phyloP scores from a whole-genome alignment of 37 sponge, comb jelly and placozoan species.

The Axinella damicornis region DNA sequence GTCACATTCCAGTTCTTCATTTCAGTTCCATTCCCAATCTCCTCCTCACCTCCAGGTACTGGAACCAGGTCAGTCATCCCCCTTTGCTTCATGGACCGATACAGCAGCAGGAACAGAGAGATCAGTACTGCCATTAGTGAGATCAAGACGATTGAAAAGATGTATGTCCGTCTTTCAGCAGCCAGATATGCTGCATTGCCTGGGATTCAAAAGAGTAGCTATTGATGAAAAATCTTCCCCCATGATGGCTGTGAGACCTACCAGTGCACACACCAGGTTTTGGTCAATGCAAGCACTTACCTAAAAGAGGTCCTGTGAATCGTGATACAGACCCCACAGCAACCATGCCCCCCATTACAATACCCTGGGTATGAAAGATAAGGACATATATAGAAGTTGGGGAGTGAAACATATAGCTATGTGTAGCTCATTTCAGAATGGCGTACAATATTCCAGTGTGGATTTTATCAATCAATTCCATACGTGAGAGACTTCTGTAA shows the following conservation, averaged over 20 bases:
- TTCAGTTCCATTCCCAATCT: too few species aligned
- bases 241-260: background rate
- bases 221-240: too few species aligned
- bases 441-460: too few species aligned
- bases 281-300: too few species aligned
- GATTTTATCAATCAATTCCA: too few species aligned
- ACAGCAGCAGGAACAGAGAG: slow-evolving; percentile 17
- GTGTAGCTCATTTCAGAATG: too few species aligned
- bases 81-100: slow-evolving; percentile 4
- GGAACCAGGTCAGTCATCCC: too few species aligned
- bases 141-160: slow-evolving; percentile 17
- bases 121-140: background rate
- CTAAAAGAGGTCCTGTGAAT: slow-evolving; percentile 46
- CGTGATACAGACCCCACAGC: slow-evolving; percentile 29
- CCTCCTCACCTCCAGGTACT: too few species aligned
- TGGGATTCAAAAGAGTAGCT: background rate
- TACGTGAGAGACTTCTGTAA: too few species aligned
- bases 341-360: slow-evolving; percentile 32
- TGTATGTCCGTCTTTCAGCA: slow-evolving; percentile 16
- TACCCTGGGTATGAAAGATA: slow-evolving; percentile 30
- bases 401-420: too few species aligned
- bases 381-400: too few species aligned
- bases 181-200: slow-evolving; percentile 35
- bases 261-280: background rate
- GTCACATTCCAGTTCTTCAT: too few species aligned